Evolutionary conservation across 2,888 invertebrate genomes (phyloP), one percentile per base, ranked within the genome.

Genomic region (Vannuccia rotundouncinata): DNA sequence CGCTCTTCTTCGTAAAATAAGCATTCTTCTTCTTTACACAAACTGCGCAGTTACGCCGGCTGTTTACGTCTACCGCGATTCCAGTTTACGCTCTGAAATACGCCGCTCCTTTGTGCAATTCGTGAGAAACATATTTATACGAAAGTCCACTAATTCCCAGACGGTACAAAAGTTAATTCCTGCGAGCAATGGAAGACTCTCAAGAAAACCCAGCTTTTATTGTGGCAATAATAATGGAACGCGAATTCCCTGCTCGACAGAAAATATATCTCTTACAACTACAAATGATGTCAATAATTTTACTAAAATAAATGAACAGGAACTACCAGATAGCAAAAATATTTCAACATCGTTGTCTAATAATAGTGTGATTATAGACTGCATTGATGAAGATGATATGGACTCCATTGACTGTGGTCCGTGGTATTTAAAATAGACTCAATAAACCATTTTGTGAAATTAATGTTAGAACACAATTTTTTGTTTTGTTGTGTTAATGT

Each of bases 21-120:
- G 75, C 29, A 75, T 75, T 75, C 31, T 29, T 29, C 31, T 31
- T 1, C 31, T 75, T 31, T 75, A 31, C 22, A 75, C 75, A 29
- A 29, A 31, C 31, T 75, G 75, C 30, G 75, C 75, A 2, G 31
- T 75, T 22, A 75, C 75, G 5, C 75, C 75, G 2, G 75, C 75
- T 1, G 29, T 75, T 1, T 75, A 75, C 30, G 29, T 75, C 2
- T 75, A 75, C 29, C 75, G 75, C 1, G 31, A 75, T 29, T 66
- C 66, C 10, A 66, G 5, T 13, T 27, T 66, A 22, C 66, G 66
- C 17, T 5, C 66, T 22, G 66, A 66, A 66, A 66, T 66, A 13
- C 5, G 66, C 22, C 66, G 22, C 5, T n/a, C 66, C 25, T 66
- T 66, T 66, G 13, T 27, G 2, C 66, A 22, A 66, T 2, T 66